Conservation (phyloP, 2,113 vertebrate species). For the Tetrax tetrax region DNA sequence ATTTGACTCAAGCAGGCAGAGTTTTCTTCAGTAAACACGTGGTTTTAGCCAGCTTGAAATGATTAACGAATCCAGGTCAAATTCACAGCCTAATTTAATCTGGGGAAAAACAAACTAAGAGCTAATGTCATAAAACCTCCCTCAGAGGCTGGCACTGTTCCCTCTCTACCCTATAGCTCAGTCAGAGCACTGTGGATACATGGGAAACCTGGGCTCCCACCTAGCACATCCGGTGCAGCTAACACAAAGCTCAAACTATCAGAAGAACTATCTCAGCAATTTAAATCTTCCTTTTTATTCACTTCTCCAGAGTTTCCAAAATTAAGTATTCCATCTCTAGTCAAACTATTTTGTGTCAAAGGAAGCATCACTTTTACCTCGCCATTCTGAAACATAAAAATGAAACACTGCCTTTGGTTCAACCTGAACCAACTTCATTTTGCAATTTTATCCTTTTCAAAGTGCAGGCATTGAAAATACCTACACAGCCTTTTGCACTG, state of each 20-base stretch:
- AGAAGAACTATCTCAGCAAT: not conserved
- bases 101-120: not conserved
- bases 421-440: not conserved
- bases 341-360: not conserved
- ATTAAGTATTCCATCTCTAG: not conserved
- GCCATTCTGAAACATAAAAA: not conserved
- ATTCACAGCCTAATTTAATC: conserved; percentile 3
- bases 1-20: not conserved
- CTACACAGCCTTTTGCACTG: not conserved
- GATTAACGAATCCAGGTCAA: conserved; percentile 5
- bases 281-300: not conserved
- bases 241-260: not conserved
- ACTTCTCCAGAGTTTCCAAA: not conserved
- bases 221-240: not conserved
- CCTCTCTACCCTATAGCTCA: not conserved
- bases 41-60: not conserved
- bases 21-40: not conserved
- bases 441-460: not conserved
- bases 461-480: not conserved
- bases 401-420: not conserved
- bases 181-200: not conserved
- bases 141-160: not conserved
- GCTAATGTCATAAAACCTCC: not conserved
- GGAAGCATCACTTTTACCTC: not conserved
- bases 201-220: not conserved